Conservation (phyloP, 2,888 invertebrate genomes). For the Machimus rusticus region DNA sequence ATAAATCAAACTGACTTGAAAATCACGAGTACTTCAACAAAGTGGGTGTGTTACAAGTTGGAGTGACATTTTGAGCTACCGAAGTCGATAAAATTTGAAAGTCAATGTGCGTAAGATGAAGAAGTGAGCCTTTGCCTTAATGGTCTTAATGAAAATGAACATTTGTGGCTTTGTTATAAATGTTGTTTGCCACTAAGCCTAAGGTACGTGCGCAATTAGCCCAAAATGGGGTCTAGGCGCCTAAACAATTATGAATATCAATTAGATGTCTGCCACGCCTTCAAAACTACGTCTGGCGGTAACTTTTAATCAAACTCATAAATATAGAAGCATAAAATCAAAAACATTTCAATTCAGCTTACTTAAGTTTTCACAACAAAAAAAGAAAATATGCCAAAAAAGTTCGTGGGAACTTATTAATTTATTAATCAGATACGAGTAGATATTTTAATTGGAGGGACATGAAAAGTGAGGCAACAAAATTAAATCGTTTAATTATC, state of each 20-base stretch:
- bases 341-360: neutral
- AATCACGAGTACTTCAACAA: neutral
- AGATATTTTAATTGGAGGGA: neutral
- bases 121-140: neutral
- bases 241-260: neutral
- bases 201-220: neutral
- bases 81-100: neutral
- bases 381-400: neutral
- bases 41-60: neutral
- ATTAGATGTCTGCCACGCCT: neutral
- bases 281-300: neutral
- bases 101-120: neutral
- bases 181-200: neutral
- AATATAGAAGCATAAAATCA: too few species aligned
- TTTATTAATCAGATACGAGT: too few species aligned
- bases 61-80: neutral
- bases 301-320: neutral
- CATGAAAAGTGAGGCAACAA: neutral
- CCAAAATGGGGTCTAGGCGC: neutral
- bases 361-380: neutral
- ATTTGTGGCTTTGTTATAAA: neutral
- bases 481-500: neutral
- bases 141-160: neutral
- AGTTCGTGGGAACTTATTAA: neutral
- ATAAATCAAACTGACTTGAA: neutral